These are phyloP conservation scores for Lacanobia oleracea DNA, from an alignment of 2,888 invertebrate species.

Conservation along the genomic window DNA sequence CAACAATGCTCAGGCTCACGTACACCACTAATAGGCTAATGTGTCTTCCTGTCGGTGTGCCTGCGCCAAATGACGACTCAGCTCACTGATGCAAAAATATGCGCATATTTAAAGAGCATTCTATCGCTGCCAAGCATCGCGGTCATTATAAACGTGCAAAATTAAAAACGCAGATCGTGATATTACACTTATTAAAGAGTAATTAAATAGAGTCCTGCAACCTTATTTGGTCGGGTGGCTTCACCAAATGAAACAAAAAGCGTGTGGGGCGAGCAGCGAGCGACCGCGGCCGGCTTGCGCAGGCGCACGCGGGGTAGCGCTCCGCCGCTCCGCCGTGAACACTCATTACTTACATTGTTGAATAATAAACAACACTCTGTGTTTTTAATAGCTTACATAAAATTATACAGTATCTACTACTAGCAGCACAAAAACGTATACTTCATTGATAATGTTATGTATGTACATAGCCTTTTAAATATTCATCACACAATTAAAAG, in stretches of 20 bases:
- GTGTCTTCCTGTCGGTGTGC: constrained; percentile 72
- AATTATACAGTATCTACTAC: constrained; percentile 72
- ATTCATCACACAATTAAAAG: constrained; percentile 83
- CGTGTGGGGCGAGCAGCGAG: constrained; percentile 51
- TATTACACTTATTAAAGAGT: constrained; percentile 83
- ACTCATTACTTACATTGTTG: constrained; percentile 78
- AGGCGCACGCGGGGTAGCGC: constrained; percentile 35
- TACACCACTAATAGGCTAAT: constrained; percentile 71
- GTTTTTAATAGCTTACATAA: constrained; percentile 79
- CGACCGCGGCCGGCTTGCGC: constrained; percentile 32
- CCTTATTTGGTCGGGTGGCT: constrained; percentile 80
- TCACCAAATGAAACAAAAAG: constrained; percentile 78
- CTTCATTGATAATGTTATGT: constrained; percentile 77
- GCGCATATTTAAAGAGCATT: constrained; percentile 74
- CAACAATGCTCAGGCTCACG: constrained; percentile 36
- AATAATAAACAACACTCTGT: constrained; percentile 75
- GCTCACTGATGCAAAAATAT: constrained; percentile 76
- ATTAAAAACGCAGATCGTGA: constrained; percentile 81
- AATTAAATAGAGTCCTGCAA: constrained; percentile 83
- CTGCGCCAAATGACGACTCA: constrained; percentile 69
- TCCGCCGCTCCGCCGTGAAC: constrained; percentile 57
- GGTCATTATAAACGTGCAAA: constrained; percentile 64
- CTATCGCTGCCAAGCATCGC: constrained; percentile 59
- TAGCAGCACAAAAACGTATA: constrained; percentile 72
- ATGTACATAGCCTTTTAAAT: constrained; percentile 78